Base-by-base conservation (phyloP, 2,888 invertebrate genomes). In the Ectemnius cavifrons region DNA sequence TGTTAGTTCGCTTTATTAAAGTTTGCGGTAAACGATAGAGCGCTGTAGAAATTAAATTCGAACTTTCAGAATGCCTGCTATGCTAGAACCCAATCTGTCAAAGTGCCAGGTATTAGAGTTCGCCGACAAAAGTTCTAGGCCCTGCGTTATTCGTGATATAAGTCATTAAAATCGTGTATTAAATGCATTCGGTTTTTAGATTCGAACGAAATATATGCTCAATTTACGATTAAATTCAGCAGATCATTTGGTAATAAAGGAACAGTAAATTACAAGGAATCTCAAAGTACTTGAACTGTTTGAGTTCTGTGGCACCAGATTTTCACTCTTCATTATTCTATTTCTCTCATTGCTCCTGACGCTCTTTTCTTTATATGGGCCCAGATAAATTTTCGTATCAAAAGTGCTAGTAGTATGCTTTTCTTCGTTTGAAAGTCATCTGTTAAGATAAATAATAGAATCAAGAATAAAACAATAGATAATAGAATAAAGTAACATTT, bases 61-160 rank as follows among this genome's bases (percentile, higher is more conserved):
- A 75, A 75, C 56, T 75, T 75, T 75, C 27, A 58, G 66, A 65
- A 69, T 75, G 45, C 66, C 63, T 70, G 66, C 49, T 46, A 67
- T 63, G 63, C 68, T 68, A 37, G 64, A 65, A 66, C 65, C 71
- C 62, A 75, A 71, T 75, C 60, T 67, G 57, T 71, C 56, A 65
- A 57, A 71, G 3, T 23, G 23, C 23, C 23, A 23, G 63, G 27
- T 68, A 63, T 66, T 66, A 65, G 46, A 62, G 52, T 59, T 59
- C 45, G 64, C 60, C 65, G 71, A 68, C 49, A 49, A 27, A 71
- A 75, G 47, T 57, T 69, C 8, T 27, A 58, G 71, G 60, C 63
- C 46, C 46, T 72, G 46, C 67, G 46, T 75, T 75, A 68, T 68
- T 71, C 71, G 72, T 75, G 57, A 69, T 63, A 57, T 37, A 63